Percentiles rank a stretch among this genome's conserved stretches.
These are phyloP conservation scores for Heterochromis multidens DNA, from an alignment of 2,113 vertebrate species.

Conservation along the genomic window DNA sequence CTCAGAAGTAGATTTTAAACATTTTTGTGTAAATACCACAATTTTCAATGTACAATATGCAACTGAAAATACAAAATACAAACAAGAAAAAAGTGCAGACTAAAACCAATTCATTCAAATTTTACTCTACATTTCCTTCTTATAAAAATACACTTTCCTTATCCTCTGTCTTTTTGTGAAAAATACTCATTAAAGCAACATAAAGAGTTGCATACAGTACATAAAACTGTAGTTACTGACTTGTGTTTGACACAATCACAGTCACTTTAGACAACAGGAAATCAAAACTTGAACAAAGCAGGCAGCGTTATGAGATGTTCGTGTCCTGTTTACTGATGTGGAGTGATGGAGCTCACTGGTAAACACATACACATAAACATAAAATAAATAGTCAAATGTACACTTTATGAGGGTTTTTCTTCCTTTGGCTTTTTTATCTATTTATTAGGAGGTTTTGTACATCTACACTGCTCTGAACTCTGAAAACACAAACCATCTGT, in stretches of 20 bases:
- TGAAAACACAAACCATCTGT: background rate
- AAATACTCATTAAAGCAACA: background rate
- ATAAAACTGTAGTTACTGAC: constrained; percentile 37
- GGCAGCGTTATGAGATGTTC: background rate
- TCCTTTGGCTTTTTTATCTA: constrained; percentile 45
- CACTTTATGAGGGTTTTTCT: background rate
- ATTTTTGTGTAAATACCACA: background rate
- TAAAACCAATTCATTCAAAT: background rate
- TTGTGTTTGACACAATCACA: background rate
- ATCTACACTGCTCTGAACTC: background rate
- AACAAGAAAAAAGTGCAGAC: background rate
- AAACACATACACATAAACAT: background rate
- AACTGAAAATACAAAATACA: background rate
- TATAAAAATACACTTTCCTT: background rate
- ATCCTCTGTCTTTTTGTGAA: background rate
- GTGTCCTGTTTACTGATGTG: background rate
- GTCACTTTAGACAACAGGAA: background rate
- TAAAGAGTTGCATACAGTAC: background rate
- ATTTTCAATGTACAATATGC: background rate
- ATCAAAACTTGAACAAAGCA: background rate
- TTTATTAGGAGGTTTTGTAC: background rate
- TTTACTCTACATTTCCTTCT: background rate
- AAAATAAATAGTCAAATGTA: constrained; percentile 55
- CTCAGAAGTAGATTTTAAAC: background rate
- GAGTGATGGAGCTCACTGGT: background rate